A percentile compares a stretch with the other conserved stretches of the same genome.
phyloP scores from a whole-genome alignment of 2,113 vertebrate genomes.

The Cheirogaleus medius region DNA sequence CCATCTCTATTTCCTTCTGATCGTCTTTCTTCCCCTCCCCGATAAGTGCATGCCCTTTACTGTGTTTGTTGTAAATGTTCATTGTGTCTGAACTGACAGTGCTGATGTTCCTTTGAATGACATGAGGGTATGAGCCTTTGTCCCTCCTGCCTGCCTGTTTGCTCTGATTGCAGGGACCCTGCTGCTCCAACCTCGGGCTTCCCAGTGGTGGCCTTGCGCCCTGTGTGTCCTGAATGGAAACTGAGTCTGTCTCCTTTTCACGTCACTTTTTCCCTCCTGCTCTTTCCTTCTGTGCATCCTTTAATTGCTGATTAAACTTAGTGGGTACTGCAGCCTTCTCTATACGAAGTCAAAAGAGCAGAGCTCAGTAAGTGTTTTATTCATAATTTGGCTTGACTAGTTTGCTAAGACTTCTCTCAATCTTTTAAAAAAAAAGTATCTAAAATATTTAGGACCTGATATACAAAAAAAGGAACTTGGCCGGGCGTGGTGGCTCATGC shows the following conservation, averaged over 20 bases:
- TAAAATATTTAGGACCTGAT: not conserved
- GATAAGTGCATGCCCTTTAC: fast-evolving
- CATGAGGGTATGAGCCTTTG: not conserved
- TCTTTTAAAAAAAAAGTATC: not conserved
- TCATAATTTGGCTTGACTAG: not conserved
- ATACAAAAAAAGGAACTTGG: not conserved
- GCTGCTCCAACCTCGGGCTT: slow-evolving; percentile 76
- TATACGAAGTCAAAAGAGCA: not conserved
- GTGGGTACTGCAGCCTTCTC: slow-evolving; percentile 58
- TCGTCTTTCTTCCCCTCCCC: fast-evolving
- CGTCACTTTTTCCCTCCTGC: not conserved
- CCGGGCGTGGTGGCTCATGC: too few species aligned
- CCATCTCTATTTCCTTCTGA: not conserved
- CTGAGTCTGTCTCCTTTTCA: slow-evolving; percentile 80
- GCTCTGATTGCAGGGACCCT: slow-evolving; percentile 77
- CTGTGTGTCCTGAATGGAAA: slow-evolving; percentile 80
- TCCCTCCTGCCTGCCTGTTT: not conserved
- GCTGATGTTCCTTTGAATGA: not conserved
- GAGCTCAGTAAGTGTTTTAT: not conserved
- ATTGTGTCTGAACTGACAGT: not conserved
- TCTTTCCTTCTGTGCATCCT: not conserved
- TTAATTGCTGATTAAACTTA: fast-evolving
- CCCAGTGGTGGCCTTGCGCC: slow-evolving; percentile 62
- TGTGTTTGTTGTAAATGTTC: not conserved
- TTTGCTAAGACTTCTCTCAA: not conserved